Evolutionary conservation across 2,888 invertebrate genomes (phyloP), one percentile per base, ranked within the genome.

Genomic region (Unio delphinus): DNA sequence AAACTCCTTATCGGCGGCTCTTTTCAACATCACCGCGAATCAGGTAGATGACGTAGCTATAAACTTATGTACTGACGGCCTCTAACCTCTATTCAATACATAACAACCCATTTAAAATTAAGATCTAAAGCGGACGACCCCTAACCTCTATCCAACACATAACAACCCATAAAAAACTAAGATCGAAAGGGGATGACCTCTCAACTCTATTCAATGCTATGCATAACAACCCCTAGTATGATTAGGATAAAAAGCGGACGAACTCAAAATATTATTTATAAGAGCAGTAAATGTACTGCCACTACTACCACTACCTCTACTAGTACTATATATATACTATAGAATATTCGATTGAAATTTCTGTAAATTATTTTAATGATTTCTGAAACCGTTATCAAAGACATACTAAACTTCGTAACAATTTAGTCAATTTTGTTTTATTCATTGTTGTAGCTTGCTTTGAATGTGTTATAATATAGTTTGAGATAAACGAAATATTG

Each of bases 41-140:
- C 26, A 28, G 28, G 28, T 18, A 20, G 18, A 60, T 45, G 45
- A 45, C 45, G 45, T 45, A 45, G 45, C 15, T 45, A 45, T 15
- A 45, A 45, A 45, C 11, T 8, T 60, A 7, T 60, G 45, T 15
- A 15, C 45, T 15, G 45, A 45, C 45, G 3, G 15, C 45, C 45
- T 45, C 15, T 45, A 45, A 45, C 11, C 45, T 45, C 11, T 45
- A 15, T 23, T 26, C 30, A 45, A 62, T 20, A 62, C 30, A 62
- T 34, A 62, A 17, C 30, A 23, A 62, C 30, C n/a, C n/a, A 62
- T 62, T 34, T 34, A 62, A n/a, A 62, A 23, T 6, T 62, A 62
- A 45, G 45, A 45, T 45, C 45, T 8, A 58, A 55, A 28, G 23
- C 26, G 6, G 23, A 28, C 5, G 23, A 57, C 56, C 54, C 17